Base-by-base conservation (phyloP, 1,140 invertebrate genomes). In the Stenopsyche tienmushanensis region DNA sequence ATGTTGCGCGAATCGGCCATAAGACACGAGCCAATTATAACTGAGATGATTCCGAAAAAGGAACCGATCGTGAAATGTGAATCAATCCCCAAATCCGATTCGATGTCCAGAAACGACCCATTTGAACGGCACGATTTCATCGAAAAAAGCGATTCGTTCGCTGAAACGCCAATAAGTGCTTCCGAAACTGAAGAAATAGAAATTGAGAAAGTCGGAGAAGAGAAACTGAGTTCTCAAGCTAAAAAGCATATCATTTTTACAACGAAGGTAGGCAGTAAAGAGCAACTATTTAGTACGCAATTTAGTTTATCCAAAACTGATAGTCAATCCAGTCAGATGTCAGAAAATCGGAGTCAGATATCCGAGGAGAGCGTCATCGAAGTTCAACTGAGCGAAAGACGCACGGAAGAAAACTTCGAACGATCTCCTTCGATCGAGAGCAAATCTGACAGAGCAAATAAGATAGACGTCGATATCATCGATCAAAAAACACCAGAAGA, bases 291-390 rank as follows among this genome's bases (percentile, higher is more conserved):
- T 69, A 74, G 76, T 57, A 77, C 74, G 2, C 78, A 79, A 69
- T 77, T 80, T 49, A 79, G 77, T 65, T 75, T 80, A 65, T 79
- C 78, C 1, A 80, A 80, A 70, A 80, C 78, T 1, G 78, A 80
- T 55, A 80, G 78, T 62, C 75, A 77, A 45, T 80, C 74, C 20
- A 80, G 78, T 60, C 78, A 80, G 72, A 71, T 80, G 41, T 80
- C 78, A 7, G 78, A 80, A 70, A 70, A 65, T 41, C 34, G 62
- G 49, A 70, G 69, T 47, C 69, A 70, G 55, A 70, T 70, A 62
- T 70, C 69, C 25, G 69, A 70, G 65, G 69, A 70, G 23, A 70
- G 69, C 21, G 69, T 70, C 0, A 70, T 70, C 2, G 69, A 70
- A 57, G 65, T 70, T 54, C 69, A 42, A 13, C 53, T 67, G 5